Evolutionary conservation across 2,888 invertebrate species (phyloP).

Genomic region (Ommatoiulus sabulosus): DNA sequence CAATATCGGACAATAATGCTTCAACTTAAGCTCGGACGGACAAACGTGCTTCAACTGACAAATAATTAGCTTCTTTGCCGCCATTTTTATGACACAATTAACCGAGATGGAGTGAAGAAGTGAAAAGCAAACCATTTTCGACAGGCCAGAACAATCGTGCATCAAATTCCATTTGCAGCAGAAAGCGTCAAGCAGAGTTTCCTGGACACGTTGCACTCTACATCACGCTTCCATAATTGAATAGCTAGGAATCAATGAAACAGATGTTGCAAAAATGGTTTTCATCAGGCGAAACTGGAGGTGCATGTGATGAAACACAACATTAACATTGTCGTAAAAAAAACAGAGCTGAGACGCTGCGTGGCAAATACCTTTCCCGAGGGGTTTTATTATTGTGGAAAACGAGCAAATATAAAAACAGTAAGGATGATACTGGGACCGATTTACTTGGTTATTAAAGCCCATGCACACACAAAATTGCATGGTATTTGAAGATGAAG

Average conservation of each 20-base stretch:
- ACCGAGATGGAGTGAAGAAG: neutral
- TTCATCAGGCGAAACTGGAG: neutral
- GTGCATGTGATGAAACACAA: neutral
- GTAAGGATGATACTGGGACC: neutral
- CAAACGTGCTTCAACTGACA: neutral
- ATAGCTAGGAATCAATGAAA: conserved; percentile 25
- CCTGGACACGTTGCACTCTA: neutral
- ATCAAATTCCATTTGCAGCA: neutral
- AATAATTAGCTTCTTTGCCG: neutral
- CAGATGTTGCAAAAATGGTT: conserved; percentile 33
- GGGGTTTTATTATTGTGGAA: conserved; percentile 10
- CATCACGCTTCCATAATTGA: conserved; percentile 40
- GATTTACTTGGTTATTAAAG: neutral
- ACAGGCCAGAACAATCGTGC: neutral
- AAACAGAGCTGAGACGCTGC: neutral
- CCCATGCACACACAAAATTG: neutral
- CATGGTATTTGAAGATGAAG: neutral
- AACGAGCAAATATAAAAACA: neutral
- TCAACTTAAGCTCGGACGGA: neutral
- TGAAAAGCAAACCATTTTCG: conserved; percentile 6
- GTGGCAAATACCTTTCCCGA: neutral
- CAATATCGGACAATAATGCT: neutral
- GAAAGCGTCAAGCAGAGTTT: neutral
- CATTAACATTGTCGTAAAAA: neutral
- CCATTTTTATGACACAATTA: neutral